phyloP scores from a whole-genome alignment of 2,797 vertebrate genomes.

The Intellagama lesueurii region DNA sequence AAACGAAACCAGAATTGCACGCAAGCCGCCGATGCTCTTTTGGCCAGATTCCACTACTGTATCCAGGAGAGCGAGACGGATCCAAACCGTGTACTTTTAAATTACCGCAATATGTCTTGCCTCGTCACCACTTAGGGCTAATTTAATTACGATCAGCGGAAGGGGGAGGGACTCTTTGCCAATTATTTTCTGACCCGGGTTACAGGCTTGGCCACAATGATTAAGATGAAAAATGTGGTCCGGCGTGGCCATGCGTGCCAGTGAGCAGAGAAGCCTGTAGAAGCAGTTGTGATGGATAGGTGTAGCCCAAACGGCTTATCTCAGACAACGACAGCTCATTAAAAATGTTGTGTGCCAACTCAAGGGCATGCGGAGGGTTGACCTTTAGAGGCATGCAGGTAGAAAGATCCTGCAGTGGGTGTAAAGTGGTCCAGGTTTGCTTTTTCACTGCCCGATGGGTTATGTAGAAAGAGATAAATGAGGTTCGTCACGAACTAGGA shows the following conservation, averaged over 20 bases:
- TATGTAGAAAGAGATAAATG: too few species aligned
- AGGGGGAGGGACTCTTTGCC: background rate
- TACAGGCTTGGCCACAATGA: slow-evolving; percentile 19
- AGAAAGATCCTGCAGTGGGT: background rate
- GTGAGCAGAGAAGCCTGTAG: background rate
- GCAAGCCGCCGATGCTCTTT: slow-evolving; percentile 10
- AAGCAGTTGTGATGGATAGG: background rate
- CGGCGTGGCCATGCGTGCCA: background rate
- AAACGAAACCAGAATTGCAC: slow-evolving; percentile 6
- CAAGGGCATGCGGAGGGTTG: background rate
- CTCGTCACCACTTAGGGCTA: background rate
- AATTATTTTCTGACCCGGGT: slow-evolving; percentile 35
- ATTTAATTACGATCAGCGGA: slow-evolving; percentile 9
- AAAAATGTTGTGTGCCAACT: background rate
- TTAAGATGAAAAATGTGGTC: slow-evolving; percentile 30
- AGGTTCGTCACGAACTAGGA: too few species aligned
- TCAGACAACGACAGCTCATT: background rate
- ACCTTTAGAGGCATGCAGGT: background rate
- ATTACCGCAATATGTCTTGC: background rate
- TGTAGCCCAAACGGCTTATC: background rate
- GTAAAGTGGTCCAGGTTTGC: background rate
- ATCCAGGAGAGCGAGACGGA: background rate
- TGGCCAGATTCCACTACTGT: slow-evolving; percentile 10
- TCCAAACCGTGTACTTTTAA: background rate
- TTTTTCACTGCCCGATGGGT: background rate